phyloP scores from a whole-genome alignment of 2,797 vertebrate species.

The Anisognathus igniventris region DNA sequence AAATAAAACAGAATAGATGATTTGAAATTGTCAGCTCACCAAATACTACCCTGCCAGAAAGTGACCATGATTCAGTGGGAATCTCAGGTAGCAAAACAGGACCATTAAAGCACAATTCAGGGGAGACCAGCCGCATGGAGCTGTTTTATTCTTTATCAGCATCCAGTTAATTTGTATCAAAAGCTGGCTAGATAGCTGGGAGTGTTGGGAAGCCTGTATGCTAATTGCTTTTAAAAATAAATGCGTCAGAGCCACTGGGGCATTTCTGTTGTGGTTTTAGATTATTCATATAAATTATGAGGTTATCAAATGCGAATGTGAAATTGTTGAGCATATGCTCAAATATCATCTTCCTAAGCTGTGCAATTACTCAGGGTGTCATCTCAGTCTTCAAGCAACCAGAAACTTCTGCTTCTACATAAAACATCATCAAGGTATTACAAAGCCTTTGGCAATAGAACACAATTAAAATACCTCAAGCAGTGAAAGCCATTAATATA shows the following conservation, averaged over 20 bases:
- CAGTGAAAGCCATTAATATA: conserved; percentile 41
- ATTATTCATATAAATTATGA: conserved; percentile 33
- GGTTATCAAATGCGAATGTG: conserved; percentile 20
- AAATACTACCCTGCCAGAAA: neutral
- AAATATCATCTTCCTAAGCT: conserved; percentile 27
- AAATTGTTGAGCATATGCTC: conserved; percentile 50
- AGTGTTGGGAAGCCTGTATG: neutral
- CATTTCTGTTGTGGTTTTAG: conserved; percentile 14
- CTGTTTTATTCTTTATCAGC: neutral
- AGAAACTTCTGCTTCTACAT: conserved; percentile 24
- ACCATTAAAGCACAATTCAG: neutral
- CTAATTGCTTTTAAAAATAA: conserved; percentile 40
- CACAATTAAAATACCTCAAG: conserved; percentile 55
- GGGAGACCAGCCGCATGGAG: neutral
- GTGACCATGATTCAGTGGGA: neutral
- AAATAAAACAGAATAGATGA: neutral
- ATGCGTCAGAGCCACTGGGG: conserved; percentile 22
- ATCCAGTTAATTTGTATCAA: neutral
- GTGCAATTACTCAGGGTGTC: conserved; percentile 65
- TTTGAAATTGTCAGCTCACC: neutral
- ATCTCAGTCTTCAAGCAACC: conserved; percentile 43
- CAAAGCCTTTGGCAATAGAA: conserved; percentile 49
- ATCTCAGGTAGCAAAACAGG: neutral
- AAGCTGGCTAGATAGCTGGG: neutral
- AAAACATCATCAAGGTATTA: conserved; percentile 40